Evolutionary conservation across 2,113 vertebrate species (phyloP).

Genomic region (Lota lota): DNA sequence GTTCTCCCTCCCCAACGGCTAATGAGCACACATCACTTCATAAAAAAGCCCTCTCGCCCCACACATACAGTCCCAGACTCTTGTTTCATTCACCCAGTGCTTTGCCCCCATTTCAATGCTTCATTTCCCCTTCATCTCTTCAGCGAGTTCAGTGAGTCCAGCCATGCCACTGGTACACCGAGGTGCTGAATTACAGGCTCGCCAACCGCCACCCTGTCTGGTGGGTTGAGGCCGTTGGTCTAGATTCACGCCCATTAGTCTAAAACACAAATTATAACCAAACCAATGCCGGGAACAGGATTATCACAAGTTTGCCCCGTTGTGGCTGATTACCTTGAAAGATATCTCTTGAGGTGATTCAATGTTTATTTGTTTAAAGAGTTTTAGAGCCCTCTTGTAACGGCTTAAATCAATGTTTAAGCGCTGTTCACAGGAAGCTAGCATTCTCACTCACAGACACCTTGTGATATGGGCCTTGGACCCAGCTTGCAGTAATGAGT

Average conservation of each 20-base stretch:
- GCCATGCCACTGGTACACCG: neutral
- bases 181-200: neutral
- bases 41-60: conserved; percentile 9
- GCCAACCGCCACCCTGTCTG: too few species aligned
- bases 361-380: too few species aligned
- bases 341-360: too few species aligned
- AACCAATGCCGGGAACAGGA: too few species aligned
- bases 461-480: neutral
- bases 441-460: too few species aligned
- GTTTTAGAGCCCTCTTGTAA: too few species aligned
- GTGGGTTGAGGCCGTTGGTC: too few species aligned
- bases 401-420: too few species aligned
- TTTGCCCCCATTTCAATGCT: neutral
- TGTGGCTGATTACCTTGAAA: too few species aligned
- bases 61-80: neutral
- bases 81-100: neutral
- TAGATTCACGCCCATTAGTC: too few species aligned
- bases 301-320: too few species aligned
- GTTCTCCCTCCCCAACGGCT: neutral
- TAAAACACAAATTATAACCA: too few species aligned
- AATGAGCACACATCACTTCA: conserved; percentile 15
- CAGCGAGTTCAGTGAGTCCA: conserved; percentile 3
- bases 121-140: neutral
- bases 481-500: conserved; percentile 10
- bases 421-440: neutral